These are phyloP conservation scores for Pseudolycoriella hygida DNA, from an alignment of 2,888 invertebrate species.

Conservation along the genomic window DNA sequence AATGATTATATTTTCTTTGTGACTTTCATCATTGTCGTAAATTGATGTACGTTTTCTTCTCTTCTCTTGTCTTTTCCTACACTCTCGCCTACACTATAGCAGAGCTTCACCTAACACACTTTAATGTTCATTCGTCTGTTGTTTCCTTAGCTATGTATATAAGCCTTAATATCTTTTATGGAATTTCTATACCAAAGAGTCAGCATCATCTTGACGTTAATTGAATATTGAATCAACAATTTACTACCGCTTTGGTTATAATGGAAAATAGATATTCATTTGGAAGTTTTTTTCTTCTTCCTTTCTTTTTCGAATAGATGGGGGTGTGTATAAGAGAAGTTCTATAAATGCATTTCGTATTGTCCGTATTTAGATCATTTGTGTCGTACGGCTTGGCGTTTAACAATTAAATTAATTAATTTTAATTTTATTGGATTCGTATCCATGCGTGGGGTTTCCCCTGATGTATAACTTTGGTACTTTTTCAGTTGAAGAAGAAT, in stretches of 20 bases:
- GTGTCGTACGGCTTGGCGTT: neutral
- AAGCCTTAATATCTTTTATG: neutral
- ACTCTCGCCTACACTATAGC: too few relatives aligned
- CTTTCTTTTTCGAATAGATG: neutral
- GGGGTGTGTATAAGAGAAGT: constrained; percentile 1
- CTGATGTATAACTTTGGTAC: too few relatives aligned
- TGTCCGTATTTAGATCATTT: neutral
- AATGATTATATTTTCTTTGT: neutral
- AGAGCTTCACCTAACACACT: too few relatives aligned
- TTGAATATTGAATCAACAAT: constrained; percentile 20
- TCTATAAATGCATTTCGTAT: neutral
- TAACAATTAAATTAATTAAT: neutral
- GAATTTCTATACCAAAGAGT: neutral
- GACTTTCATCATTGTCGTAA: neutral
- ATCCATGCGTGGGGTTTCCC: too few relatives aligned
- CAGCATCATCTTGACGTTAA: constrained; percentile 21
- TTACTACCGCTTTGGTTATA: constrained; percentile 4
- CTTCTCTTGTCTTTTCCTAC: neutral
- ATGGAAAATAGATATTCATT: constrained; percentile 3
- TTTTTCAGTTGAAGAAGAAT: too few relatives aligned
- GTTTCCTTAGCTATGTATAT: neutral
- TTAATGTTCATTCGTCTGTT: too few relatives aligned
- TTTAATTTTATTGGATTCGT: neutral
- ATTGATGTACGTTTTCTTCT: neutral
- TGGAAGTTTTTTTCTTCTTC: neutral